Base-by-base conservation (phyloP, 2,888 invertebrate genomes). In the Lamellibrachia satsuma region DNA sequence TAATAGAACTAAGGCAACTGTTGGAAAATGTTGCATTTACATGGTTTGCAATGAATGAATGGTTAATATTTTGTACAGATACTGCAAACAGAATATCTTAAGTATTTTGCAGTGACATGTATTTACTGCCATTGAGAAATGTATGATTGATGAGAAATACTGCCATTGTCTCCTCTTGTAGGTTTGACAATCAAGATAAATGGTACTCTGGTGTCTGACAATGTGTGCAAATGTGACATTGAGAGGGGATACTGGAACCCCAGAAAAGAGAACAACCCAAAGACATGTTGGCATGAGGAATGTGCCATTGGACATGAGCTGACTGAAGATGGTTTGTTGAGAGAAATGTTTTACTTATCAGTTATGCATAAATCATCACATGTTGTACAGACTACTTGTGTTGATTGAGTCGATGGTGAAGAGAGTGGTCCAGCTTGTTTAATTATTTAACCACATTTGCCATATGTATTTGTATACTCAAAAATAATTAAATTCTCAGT, bases 131-230 rank as follows among this genome's bases (percentile, higher is more conserved):
- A 15, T 75, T 75, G 75, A 22, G 22, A 75, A 11, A 11, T 75
- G 75, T 22, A 11, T 75, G 75, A 22, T 75, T 6, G 75, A 15
- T 55, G 15, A 75, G 15, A 75, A 22, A 22, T 75, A n/a, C n/a
- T 75, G 75, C 55, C 7, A 55, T 55, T 75, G 75, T 75, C 6
- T 75, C 6, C 6, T 6, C 4, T 75, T 75, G 75, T 75, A 75
- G 75, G 75, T 75, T 75, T 75, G 75, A 75, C 75, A 75, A 75
- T 75, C 75, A 75, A 75, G 75, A 6, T 75, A n/a, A 75, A 75
- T 75, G 75, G 75, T 15, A 75, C 75, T 11, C 22, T 75, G n/a
- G 75, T 75, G 75, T 75, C 75, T 1, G 6, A 75, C 75, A 75
- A 75, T 6, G 22, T 75, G 22, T 75, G 75, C 22, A 15, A 22